Base-by-base conservation (phyloP, 2,113 vertebrate species). In the Ellobius talpinus region DNA sequence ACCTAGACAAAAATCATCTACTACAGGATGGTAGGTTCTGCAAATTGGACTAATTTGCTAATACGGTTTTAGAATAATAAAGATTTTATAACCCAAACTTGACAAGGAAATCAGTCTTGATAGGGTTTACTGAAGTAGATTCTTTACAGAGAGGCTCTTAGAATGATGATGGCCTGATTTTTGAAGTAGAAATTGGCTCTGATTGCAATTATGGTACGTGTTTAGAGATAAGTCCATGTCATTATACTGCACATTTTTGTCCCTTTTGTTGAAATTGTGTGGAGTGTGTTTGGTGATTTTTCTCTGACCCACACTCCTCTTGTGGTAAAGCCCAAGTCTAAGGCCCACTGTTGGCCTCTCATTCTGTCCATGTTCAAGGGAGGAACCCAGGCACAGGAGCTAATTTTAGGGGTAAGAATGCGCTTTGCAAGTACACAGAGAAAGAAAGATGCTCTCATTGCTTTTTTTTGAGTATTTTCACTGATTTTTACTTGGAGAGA, bases 1-100 rank as follows among this genome's bases (percentile, higher is more conserved):
- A 96, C 79, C 87, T 84, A 98, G 97, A 97, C 91, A 97, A 98
- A 98, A 98, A 96, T 97, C 74, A 96, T 93, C 96, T 93, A 2
- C 90, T 95, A 97, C 94, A 97, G 96, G 97, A 96, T 97, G 77
- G 87, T 91, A 72, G 90, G 95, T n/a, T 96, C 94, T 98, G 94
- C 89, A 95, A 96, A 96, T 96, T 98, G 97, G 96, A 95, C 95
- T 96, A 90, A 90, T 95, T 96, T 97, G 79, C 97, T 97, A 96
- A 96, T 96, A 96, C 61, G 90, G 78, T 93, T 96, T 97, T 97
- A 93, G 63, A 91, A 89, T 96, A 93, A 97, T 96, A 98, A 78
- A 94, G 97, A 96, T 96, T 97, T 68, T 50, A 24, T 93, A 33
- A 21, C 87, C 97, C 96, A 78, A 96, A 97, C 96, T 95, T 94